Evolutionary conservation across 2,797 vertebrate genomes (phyloP).

Genomic region (Myotis planiceps): DNA sequence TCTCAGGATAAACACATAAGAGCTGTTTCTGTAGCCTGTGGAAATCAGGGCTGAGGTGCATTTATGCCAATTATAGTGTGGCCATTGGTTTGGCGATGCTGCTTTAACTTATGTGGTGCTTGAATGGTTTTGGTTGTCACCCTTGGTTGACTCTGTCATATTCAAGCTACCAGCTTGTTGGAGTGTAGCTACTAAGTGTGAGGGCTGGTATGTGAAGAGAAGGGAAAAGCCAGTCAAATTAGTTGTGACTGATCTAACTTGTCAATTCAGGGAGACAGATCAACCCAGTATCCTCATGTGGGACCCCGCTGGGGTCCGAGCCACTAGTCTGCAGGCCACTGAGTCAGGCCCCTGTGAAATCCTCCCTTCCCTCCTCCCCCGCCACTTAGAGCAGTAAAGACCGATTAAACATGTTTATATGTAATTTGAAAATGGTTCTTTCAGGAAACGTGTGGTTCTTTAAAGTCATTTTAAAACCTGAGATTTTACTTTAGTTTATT

Average conservation of each 20-base stretch:
- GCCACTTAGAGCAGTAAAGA: constrained; percentile 78
- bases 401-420: constrained; percentile 85
- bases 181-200: background rate
- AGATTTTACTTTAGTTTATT: constrained; percentile 85
- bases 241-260: constrained; percentile 2
- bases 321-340: constrained; percentile 45
- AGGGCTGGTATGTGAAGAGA: background rate
- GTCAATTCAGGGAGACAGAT: background rate
- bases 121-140: background rate
- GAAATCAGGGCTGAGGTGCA: background rate
- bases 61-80: rapidly evolving
- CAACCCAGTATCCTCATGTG: background rate
- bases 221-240: background rate
- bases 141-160: background rate
- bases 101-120: rapidly evolving
- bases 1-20: rapidly evolving
- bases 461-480: constrained; percentile 85
- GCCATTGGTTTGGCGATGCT: rapidly evolving
- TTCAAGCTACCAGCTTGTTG: background rate
- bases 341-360: constrained; percentile 68
- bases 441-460: constrained; percentile 86
- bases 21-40: background rate
- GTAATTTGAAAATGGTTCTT: constrained; percentile 84
- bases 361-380: background rate
- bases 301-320: background rate